phyloP scores from a whole-genome alignment of 1,140 invertebrate species.

The Cydia amplana region DNA sequence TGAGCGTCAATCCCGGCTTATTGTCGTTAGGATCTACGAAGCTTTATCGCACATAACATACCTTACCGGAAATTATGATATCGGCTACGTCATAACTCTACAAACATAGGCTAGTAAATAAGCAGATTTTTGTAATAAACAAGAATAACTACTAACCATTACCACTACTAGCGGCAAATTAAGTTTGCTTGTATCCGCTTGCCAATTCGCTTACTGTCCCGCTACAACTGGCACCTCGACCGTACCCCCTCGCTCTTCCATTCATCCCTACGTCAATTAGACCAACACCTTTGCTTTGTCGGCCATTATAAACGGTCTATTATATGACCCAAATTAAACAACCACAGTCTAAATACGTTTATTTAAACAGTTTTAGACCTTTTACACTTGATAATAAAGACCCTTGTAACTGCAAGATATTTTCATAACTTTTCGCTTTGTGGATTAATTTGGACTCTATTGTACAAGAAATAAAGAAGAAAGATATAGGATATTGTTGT shows the following conservation, averaged over 20 bases:
- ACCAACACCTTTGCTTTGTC: slow-evolving; percentile 55
- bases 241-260: slow-evolving; percentile 33
- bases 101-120: too few relatives aligned
- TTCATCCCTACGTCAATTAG: slow-evolving; percentile 55
- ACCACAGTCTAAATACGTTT: slow-evolving; percentile 3
- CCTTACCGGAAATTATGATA: too few relatives aligned
- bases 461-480: not conserved
- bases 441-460: slow-evolving; percentile 12
- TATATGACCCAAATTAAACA: slow-evolving; percentile 40
- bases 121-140: too few relatives aligned
- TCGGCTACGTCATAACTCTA: too few relatives aligned
- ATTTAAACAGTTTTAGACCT: slow-evolving; percentile 31
- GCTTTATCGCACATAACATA: too few relatives aligned
- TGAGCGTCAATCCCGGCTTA: too few relatives aligned
- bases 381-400: slow-evolving; percentile 8
- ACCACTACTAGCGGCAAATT: not conserved
- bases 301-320: slow-evolving; percentile 49
- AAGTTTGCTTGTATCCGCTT: not conserved
- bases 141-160: too few relatives aligned
- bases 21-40: too few relatives aligned
- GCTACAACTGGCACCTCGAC: slow-evolving; percentile 36
- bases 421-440: not conserved
- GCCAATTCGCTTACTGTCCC: slow-evolving; percentile 13
- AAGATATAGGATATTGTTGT: slow-evolving; percentile 1
- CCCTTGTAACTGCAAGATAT: not conserved